A percentile compares a stretch with the other conserved stretches of the same genome.
phyloP scores from a whole-genome alignment of 30 jellyfish, hydroid and myxozoan genomes.

The Rhopilema esculentum region DNA sequence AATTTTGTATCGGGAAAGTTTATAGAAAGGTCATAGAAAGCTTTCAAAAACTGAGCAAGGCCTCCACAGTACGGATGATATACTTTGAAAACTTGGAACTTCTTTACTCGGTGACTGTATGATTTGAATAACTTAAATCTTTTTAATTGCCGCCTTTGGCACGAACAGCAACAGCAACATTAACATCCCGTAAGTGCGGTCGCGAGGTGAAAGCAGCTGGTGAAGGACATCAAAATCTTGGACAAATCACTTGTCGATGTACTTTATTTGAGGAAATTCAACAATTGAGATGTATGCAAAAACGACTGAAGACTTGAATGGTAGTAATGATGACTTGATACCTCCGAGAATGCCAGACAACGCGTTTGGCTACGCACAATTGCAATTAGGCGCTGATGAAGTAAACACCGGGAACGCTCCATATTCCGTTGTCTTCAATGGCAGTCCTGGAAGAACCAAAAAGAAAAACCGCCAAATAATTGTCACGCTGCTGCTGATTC shows the following conservation, averaged over 20 bases:
- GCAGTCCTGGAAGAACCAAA: constrained; percentile 33
- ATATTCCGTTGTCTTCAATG: constrained; percentile 46
- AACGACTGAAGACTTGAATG: constrained; percentile 71
- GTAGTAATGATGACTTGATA: constrained; percentile 78
- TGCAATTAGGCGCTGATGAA: constrained; percentile 65
- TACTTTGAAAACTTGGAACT: no score
- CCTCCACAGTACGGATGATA: no score
- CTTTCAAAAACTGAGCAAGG: no score
- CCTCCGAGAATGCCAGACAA: constrained; percentile 51
- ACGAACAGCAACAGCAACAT: constrained; percentile 19
- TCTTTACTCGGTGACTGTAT: no score
- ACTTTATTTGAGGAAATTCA: not conserved
- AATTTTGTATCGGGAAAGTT: no score
- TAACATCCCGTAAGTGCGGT: not conserved
- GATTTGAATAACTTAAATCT: no score
- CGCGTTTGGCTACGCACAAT: constrained; percentile 67
- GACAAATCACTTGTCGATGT: not conserved
- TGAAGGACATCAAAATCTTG: not conserved
- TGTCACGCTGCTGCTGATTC: not conserved
- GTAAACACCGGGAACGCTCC: constrained; percentile 48
- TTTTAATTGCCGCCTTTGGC: no score
- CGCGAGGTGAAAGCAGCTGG: constrained; percentile 4
- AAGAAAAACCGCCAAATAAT: constrained; percentile 28
- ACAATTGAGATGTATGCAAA: constrained; percentile 31
- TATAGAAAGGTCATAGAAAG: no score